Conservation (phyloP, 2,113 vertebrate species). For the Sakesphorus luctuosus region DNA sequence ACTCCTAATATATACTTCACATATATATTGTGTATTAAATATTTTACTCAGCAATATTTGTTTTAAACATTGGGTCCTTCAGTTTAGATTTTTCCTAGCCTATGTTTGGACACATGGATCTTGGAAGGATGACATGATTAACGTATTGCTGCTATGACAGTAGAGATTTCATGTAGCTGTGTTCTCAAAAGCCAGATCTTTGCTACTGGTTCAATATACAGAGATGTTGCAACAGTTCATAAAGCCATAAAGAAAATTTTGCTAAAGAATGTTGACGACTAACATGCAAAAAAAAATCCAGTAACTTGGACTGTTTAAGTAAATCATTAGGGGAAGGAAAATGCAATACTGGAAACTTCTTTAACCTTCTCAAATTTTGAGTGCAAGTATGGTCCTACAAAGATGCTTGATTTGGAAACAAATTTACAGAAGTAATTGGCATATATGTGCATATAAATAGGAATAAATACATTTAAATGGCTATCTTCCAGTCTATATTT, state of each 20-base stretch:
- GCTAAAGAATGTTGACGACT: not conserved
- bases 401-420: constrained; percentile 11
- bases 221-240: not conserved
- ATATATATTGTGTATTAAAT: not conserved
- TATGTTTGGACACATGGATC: not conserved
- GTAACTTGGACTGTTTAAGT: not conserved
- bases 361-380: not conserved
- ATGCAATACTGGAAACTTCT: not conserved
- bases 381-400: not conserved
- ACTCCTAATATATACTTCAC: not conserved
- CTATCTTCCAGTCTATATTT: constrained; percentile 41
- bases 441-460: constrained; percentile 16
- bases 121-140: not conserved
- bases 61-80: not conserved
- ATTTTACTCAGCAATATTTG: not conserved
- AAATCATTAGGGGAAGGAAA: not conserved
- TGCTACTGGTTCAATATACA: not conserved
- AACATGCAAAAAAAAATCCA: not conserved
- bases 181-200: not conserved
- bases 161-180: not conserved
- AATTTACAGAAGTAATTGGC: constrained; percentile 13
- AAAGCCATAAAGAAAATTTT: not conserved
- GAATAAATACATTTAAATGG: constrained; percentile 20
- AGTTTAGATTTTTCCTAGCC: not conserved
- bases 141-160: not conserved